Base-by-base conservation (phyloP, 1,140 invertebrate genomes). In the Semibalanus balanoides region DNA sequence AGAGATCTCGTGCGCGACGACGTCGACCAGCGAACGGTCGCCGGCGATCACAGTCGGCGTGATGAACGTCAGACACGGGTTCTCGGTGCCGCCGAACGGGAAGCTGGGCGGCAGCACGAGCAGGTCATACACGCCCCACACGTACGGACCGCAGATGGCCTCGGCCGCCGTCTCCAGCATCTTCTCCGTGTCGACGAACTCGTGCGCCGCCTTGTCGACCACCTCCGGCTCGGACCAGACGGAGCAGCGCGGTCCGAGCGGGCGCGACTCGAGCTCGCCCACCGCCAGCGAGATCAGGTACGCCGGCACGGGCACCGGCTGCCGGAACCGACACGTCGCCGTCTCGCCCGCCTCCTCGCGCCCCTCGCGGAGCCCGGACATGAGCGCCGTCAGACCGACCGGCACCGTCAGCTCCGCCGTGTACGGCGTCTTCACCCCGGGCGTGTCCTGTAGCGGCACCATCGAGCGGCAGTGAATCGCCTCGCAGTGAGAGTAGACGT, bases 11-110 rank as follows among this genome's bases (percentile, higher is more conserved):
- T 98, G 95, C 29, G 94, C 93, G 79, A 98, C 90, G 0, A 97
- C 93, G 85, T 91, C 88, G 0, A 92, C 92, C 78, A 95, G 85
- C 27, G 93, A 96, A 77, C 90, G 88, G 83, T 97, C 96, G 27
- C 95, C 95, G n/a, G 93, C 92, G 81, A 96, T 82, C 75, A 95
- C 80, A 0, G 94, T 96, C 0, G 96, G 95, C 0, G 95, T 97
- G 0, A 96, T 90, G 85, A 98, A 98, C 0, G 95, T 97, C 28
- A 98, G 83, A 83, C 95, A 97, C 0, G 96, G 96, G 86, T 98
- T 98, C 85, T 98, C 96, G 95, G 98, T 97, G 35, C 96, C 96
- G 3, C 96, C 96, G 83, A 90, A 97, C 25, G 95, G 94, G 85
- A 98, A 98, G 76, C 92, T 93, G 3, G 95, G 95, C 0, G 96